Evolutionary conservation across 2,888 invertebrate species (phyloP).

Genomic region (Coenonympha glycerion): DNA sequence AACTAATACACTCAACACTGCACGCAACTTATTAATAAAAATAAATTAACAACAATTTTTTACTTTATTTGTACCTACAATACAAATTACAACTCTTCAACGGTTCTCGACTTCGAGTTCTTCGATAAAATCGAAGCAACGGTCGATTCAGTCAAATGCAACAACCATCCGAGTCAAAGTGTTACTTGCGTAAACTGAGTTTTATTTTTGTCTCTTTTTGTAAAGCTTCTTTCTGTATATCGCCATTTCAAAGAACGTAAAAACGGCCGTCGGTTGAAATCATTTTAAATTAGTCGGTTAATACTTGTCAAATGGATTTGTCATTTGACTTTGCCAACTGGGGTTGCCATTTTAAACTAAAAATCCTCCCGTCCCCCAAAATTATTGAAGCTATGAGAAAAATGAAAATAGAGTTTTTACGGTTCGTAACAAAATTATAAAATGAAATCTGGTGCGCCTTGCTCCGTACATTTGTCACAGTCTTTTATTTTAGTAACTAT

Average conservation of each 20-base stretch:
- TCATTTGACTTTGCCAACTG: too few species aligned
- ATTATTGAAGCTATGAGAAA: too few species aligned
- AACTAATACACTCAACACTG: constrained; percentile 6
- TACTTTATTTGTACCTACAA: too few species aligned
- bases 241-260: constrained; percentile 25
- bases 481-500: too few species aligned
- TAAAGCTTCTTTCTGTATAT: constrained; percentile 30
- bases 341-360: too few species aligned
- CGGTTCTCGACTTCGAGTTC: too few species aligned
- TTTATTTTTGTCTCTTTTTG: neutral
- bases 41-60: constrained; percentile 3
- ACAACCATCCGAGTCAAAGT: constrained; percentile 38
- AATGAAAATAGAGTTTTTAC: too few species aligned
- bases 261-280: constrained; percentile 29
- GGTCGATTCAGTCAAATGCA: constrained; percentile 49
- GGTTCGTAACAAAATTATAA: too few species aligned
- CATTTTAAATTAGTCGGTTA: constrained; percentile 35
- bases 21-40: constrained; percentile 13
- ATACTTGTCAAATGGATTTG: constrained; percentile 22
- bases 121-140: constrained; percentile 60
- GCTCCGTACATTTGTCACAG: too few species aligned
- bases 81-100: too few species aligned
- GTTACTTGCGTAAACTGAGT: constrained; percentile 31
- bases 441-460: too few species aligned
- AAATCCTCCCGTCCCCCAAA: too few species aligned